Conservation (phyloP, 2,797 vertebrate genomes). For the Hipposideros larvatus region DNA sequence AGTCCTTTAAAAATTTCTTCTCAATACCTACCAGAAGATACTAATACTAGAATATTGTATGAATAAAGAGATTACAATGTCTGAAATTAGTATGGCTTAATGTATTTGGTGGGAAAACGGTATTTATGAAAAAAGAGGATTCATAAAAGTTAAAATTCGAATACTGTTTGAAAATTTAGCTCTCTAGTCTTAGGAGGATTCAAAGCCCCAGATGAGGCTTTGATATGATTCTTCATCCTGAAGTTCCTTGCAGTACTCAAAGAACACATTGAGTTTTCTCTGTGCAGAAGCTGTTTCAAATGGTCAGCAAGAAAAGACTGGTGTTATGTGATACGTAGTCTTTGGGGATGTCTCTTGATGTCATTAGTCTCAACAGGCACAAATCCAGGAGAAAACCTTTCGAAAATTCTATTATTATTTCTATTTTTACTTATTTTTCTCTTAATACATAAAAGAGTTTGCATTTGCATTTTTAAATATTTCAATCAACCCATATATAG, state of each 20-base stretch:
- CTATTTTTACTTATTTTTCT: not conserved
- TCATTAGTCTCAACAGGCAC: not conserved
- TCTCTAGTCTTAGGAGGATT: not conserved
- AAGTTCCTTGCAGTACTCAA: not conserved
- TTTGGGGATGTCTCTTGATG: not conserved
- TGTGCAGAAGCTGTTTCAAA: not conserved
- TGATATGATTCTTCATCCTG: not conserved
- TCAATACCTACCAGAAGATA: not conserved
- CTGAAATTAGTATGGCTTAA: not conserved
- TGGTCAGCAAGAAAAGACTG: not conserved
- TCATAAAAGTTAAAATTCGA: not conserved
- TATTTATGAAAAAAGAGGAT: not conserved
- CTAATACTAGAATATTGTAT: not conserved
- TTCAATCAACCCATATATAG: conserved; percentile 18
- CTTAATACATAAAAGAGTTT: not conserved
- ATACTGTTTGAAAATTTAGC: not conserved
- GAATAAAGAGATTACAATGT: not conserved
- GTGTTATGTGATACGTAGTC: not conserved
- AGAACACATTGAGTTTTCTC: not conserved
- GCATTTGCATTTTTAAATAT: conserved; percentile 25
- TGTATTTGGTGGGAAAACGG: not conserved
- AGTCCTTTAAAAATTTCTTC: not conserved
- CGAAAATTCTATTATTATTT: conserved; percentile 7
- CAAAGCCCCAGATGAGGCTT: not conserved
- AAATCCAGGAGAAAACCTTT: not conserved